A percentile compares a stretch with the other conserved stretches of the same genome.
phyloP scores from a whole-genome alignment of 2,797 vertebrate species.

The Morelia viridis region DNA sequence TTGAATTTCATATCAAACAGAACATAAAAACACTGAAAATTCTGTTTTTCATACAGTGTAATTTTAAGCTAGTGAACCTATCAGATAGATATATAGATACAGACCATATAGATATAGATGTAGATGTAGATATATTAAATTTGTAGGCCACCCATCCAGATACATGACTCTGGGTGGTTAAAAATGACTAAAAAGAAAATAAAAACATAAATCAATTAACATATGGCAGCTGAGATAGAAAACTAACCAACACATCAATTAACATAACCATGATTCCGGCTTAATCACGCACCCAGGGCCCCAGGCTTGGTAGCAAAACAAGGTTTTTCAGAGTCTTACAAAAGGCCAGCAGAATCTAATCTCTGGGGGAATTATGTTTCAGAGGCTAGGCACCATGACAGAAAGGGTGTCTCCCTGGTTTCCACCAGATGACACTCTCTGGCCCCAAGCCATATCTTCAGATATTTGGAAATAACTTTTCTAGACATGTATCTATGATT shows the following conservation, averaged over 20 bases:
- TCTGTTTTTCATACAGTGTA: not conserved
- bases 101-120: not conserved
- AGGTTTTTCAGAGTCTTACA: not conserved
- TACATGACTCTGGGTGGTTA: not conserved
- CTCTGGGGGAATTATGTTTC: not conserved
- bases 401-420: not conserved
- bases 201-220: not conserved
- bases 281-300: not conserved
- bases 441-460: not conserved
- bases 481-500: not conserved
- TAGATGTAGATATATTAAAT: not conserved
- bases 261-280: not conserved
- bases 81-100: not conserved
- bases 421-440: not conserved
- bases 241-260: not conserved
- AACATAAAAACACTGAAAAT: not conserved
- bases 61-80: not conserved
- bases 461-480: not conserved
- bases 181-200: not conserved
- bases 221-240: not conserved
- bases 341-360: not conserved
- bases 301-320: not conserved
- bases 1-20: not conserved
- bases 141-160: not conserved
- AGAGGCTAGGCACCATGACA: not conserved